A percentile compares a stretch with the other conserved stretches of the same genome.
phyloP scores from a whole-genome alignment of 2,797 vertebrate species.

The Loris lydekkerianus region DNA sequence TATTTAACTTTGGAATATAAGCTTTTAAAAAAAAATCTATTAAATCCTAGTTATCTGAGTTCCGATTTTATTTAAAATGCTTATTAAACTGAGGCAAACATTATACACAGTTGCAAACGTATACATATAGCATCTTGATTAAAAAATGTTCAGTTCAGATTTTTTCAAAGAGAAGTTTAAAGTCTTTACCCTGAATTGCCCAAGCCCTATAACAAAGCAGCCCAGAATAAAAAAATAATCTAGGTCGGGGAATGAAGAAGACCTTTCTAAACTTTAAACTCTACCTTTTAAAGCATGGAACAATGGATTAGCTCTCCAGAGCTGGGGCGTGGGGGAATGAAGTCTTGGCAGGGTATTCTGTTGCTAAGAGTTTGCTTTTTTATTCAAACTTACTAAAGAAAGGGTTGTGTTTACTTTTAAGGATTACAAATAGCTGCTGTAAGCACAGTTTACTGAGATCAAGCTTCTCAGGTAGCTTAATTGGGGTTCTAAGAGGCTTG shows the following conservation, averaged over 20 bases:
- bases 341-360: constrained; percentile 10
- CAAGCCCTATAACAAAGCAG: background rate
- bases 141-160: background rate
- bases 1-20: constrained; percentile 33
- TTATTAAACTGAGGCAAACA: background rate
- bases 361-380: constrained; percentile 18
- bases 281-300: constrained; percentile 36
- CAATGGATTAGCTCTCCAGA: background rate
- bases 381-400: constrained; percentile 18
- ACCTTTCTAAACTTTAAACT: constrained; percentile 7
- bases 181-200: background rate
- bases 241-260: background rate
- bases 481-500: constrained; percentile 21
- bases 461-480: background rate
- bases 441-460: background rate
- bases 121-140: background rate
- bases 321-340: background rate
- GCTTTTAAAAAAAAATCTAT: background rate
- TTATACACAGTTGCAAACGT: background rate
- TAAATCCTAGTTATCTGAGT: background rate
- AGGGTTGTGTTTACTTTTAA: background rate
- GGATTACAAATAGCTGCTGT: constrained; percentile 16
- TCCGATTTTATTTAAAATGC: constrained; percentile 35
- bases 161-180: background rate
- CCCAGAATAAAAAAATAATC: background rate